Percentiles rank a stretch among this genome's conserved stretches.
Evolutionary conservation across 2,797 vertebrate genomes (phyloP).

Genomic region (Australoheros facetus): DNA sequence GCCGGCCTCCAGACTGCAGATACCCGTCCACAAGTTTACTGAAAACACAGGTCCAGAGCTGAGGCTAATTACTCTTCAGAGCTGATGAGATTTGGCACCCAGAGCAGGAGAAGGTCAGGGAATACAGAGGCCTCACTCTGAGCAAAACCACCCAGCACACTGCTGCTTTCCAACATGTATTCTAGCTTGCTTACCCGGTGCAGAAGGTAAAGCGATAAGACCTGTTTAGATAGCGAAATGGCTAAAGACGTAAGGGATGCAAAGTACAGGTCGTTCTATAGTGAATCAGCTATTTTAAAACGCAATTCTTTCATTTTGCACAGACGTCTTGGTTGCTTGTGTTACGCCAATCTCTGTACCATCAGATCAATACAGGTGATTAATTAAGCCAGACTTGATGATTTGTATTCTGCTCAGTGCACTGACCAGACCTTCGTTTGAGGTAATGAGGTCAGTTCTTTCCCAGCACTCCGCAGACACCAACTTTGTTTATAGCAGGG

Average conservation of each 20-base stretch:
- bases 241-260: neutral
- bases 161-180: neutral
- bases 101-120: constrained; percentile 8
- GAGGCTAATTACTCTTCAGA: constrained; percentile 25
- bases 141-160: constrained; percentile 1
- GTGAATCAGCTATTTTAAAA: neutral
- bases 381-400: neutral
- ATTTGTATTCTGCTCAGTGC: constrained; percentile 7
- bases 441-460: constrained; percentile 18
- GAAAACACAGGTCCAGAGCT: constrained; percentile 19
- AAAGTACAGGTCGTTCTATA: neutral
- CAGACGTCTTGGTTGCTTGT: neutral
- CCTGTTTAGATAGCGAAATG: neutral
- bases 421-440: neutral
- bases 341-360: neutral
- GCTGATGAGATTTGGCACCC: constrained; percentile 4
- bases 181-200: neutral
- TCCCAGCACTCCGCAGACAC: neutral
- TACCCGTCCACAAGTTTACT: neutral
- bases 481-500: neutral
- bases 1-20: neutral
- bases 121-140: neutral
- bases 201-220: neutral
- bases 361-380: constrained; percentile 10
- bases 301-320: neutral